Conservation (phyloP, 2,797 vertebrate genomes). For the Coilia nasus region DNA sequence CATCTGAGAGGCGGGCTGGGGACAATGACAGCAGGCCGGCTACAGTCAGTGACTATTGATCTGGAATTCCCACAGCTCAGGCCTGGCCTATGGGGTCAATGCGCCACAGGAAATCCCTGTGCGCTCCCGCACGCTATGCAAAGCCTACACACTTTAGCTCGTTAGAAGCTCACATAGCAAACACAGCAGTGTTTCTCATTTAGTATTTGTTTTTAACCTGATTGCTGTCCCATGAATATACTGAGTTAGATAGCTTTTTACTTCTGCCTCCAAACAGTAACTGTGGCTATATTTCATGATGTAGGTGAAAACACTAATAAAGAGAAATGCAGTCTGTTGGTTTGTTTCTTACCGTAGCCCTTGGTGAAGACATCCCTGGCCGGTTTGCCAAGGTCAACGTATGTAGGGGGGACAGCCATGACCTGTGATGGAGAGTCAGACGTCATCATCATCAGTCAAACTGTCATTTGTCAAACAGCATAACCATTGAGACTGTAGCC, state of each 20-base stretch:
- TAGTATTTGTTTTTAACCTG: no score
- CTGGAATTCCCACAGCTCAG: slow-evolving; percentile 21
- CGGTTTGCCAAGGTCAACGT: slow-evolving; percentile 92
- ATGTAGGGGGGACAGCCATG: slow-evolving; percentile 94
- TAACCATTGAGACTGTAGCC: not conserved
- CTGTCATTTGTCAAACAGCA: not conserved
- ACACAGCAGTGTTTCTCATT: not conserved
- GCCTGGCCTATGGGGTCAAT: not conserved
- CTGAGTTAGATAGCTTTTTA: no score
- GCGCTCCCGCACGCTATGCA: not conserved
- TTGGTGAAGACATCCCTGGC: slow-evolving; percentile 96
- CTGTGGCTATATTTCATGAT: no score
- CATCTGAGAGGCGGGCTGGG: not conserved
- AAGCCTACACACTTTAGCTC: not conserved
- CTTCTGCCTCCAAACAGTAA: no score
- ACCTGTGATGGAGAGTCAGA: slow-evolving; percentile 66
- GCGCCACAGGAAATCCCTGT: not conserved
- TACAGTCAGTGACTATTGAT: slow-evolving; percentile 29
- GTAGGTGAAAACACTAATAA: no score
- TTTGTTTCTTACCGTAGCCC: slow-evolving; percentile 82
- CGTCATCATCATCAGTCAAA: not conserved
- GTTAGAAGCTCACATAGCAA: not conserved
- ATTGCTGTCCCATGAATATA: no score
- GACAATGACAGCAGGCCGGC: not conserved
- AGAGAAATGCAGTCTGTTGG: not conserved